Percentiles rank a stretch among this genome's conserved stretches.
Evolutionary conservation across 2,797 vertebrate genomes (phyloP).

Genomic region (Chaunax sp.): DNA sequence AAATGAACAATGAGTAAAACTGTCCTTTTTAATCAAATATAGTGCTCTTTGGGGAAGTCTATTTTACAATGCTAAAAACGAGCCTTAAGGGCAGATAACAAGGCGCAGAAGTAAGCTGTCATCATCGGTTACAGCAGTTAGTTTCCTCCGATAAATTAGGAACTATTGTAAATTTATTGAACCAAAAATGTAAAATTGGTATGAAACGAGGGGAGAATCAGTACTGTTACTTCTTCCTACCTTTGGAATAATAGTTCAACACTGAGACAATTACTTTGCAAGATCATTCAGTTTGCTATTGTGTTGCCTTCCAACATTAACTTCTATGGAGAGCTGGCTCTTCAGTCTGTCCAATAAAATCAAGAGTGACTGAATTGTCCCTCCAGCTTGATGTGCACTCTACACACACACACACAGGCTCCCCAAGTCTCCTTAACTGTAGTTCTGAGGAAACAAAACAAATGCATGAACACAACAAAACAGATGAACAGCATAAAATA

Average conservation of each 20-base stretch:
- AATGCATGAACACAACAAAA: neutral
- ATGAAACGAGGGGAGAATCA: slow-evolving; percentile 2
- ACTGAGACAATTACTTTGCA: slow-evolving; percentile 10
- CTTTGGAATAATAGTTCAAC: slow-evolving; percentile 43
- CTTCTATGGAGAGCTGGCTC: slow-evolving; percentile 1
- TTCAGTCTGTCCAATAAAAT: slow-evolving; percentile 1
- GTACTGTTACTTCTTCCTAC: slow-evolving; percentile 2
- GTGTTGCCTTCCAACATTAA: slow-evolving; percentile 7
- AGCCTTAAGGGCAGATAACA: slow-evolving; percentile 11
- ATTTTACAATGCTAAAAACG: slow-evolving; percentile 24
- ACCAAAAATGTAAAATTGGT: neutral
- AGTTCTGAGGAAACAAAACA: slow-evolving; percentile 61
- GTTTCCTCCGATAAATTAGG: slow-evolving; percentile 8
- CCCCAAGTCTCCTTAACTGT: slow-evolving; percentile 19
- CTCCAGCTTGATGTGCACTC: slow-evolving; percentile 31
- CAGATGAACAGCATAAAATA: neutral
- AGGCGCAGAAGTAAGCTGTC: slow-evolving; percentile 2
- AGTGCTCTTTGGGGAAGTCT: slow-evolving; percentile 40
- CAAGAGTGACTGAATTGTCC: slow-evolving; percentile 9
- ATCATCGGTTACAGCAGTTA: slow-evolving; percentile 34
- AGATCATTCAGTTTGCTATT: slow-evolving; percentile 2
- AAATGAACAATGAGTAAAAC: slow-evolving; percentile 7
- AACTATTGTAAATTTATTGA: neutral
- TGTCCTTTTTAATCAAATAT: slow-evolving; percentile 19
- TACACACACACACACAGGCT: neutral